These are phyloP conservation scores for Sarotherodon lohbergeri DNA, from an alignment of 2,113 vertebrate species.

Conservation along the genomic window DNA sequence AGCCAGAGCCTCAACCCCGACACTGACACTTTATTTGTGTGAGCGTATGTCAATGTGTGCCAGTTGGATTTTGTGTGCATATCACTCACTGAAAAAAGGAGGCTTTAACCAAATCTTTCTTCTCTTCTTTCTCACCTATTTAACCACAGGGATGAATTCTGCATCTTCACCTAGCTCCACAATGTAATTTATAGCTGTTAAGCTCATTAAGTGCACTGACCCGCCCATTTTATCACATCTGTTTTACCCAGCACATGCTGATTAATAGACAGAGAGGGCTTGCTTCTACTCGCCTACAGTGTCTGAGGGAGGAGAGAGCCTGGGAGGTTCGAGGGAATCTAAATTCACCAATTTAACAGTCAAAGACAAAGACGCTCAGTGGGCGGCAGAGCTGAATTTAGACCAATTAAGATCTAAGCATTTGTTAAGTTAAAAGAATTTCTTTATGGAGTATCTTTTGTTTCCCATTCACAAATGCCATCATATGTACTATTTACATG, in stretches of 20 bases:
- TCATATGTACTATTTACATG: background rate
- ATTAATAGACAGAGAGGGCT: conserved; percentile 31
- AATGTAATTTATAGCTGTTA: conserved; percentile 23
- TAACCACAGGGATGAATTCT: background rate
- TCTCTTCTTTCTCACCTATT: background rate
- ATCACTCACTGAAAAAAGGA: background rate
- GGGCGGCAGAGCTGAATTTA: background rate
- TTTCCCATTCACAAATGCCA: conserved; percentile 6
- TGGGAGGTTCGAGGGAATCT: background rate
- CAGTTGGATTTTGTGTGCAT: background rate
- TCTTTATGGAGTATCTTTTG: background rate
- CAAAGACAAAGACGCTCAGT: conserved; percentile 10
- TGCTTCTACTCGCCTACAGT: background rate
- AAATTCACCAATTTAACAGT: conserved; percentile 22
- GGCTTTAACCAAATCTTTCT: background rate
- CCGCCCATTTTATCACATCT: conserved; percentile 25
- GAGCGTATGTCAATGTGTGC: background rate
- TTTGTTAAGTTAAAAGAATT: background rate
- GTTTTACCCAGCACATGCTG: conserved; percentile 4
- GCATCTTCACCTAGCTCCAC: background rate
- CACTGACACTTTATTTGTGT: conserved; percentile 25
- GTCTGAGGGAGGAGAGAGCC: background rate
- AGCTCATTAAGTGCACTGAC: conserved; percentile 34
- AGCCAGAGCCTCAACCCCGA: conserved; percentile 31
- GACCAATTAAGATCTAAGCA: conserved; percentile 13